phyloP scores from a whole-genome alignment of 1,140 invertebrate genomes.

The Halotydeus destructor region DNA sequence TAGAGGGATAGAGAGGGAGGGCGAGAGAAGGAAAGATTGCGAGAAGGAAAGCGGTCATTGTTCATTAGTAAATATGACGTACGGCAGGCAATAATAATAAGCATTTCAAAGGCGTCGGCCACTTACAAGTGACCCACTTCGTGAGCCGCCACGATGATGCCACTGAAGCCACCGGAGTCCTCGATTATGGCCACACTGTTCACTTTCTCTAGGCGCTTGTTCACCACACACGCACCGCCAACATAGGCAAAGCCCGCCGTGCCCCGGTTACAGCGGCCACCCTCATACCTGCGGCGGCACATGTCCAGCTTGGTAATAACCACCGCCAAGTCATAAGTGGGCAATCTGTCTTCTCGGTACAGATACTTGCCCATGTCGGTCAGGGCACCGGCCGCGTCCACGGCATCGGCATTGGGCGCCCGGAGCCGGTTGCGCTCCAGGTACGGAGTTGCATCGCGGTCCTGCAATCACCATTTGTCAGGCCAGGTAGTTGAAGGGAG shows the following conservation, averaged over 20 bases:
- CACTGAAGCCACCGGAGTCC: constrained; percentile 83
- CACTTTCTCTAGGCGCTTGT: constrained; percentile 81
- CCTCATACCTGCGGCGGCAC: constrained; percentile 81
- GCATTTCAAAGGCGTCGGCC: not conserved
- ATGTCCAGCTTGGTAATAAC: constrained; percentile 96
- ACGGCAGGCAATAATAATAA: not conserved
- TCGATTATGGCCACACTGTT: constrained; percentile 90
- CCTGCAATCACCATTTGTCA: constrained; percentile 33
- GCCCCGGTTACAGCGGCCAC: constrained; percentile 86
- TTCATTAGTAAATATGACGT: not conserved
- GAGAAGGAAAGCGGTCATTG: not conserved
- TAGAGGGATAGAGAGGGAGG: not conserved
- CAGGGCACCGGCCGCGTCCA: constrained; percentile 75
- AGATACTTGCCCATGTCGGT: constrained; percentile 93
- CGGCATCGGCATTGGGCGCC: constrained; percentile 52
- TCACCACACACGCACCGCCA: constrained; percentile 81
- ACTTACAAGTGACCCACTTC: constrained; percentile 93
- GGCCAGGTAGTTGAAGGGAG: not conserved
- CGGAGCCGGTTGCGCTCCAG: constrained; percentile 66
- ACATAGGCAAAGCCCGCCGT: constrained; percentile 93
- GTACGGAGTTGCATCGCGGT: constrained; percentile 79
- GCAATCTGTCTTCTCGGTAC: constrained; percentile 71
- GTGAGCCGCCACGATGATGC: constrained; percentile 84
- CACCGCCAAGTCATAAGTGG: constrained; percentile 83
- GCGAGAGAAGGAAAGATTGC: not conserved